Evolutionary conservation across 2,888 invertebrate species (phyloP).

Genomic region (Leucania comma): DNA sequence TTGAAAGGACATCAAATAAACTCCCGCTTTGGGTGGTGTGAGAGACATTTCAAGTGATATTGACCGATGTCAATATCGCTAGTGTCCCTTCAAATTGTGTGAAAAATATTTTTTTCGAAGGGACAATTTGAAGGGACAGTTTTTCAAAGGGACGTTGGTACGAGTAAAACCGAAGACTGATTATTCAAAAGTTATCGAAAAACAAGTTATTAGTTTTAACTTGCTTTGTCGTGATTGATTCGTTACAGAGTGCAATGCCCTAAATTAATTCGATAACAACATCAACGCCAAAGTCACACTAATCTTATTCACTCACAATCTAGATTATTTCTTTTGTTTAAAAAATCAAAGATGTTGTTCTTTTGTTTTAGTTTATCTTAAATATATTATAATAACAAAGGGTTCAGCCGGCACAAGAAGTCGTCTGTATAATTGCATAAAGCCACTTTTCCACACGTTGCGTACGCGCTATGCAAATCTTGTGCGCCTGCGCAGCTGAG

Average conservation of each 20-base stretch:
- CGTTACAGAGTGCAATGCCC: conserved; percentile 17
- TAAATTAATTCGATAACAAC: conserved; percentile 4
- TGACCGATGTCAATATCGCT: too few species aligned
- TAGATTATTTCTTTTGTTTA: conserved; percentile 3
- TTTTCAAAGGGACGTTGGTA: too few species aligned
- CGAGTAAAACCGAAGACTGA: not conserved
- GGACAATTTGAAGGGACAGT: too few species aligned
- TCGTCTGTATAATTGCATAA: conserved; percentile 68
- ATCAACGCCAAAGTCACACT: conserved; percentile 10
- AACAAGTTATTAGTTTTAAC: too few species aligned
- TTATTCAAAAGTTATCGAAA: not conserved
- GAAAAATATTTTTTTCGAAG: too few species aligned
- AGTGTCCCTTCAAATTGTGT: too few species aligned
- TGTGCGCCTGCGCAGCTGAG: conserved; percentile 57
- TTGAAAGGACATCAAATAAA: too few species aligned
- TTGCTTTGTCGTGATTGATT: too few species aligned
- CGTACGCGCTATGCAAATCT: conserved; percentile 65
- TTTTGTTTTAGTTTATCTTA: conserved; percentile 37
- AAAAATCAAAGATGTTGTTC: conserved; percentile 11
- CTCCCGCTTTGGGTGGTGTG: too few species aligned
- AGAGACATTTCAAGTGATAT: too few species aligned
- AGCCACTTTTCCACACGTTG: conserved; percentile 69
- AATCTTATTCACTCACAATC: conserved; percentile 5
- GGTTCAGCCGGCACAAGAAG: conserved; percentile 36
- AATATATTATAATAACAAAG: conserved; percentile 42